Evolutionary conservation across 2,797 vertebrate genomes (phyloP), one percentile per base, ranked within the genome.

Genomic region (Catamblyrhynchus diadema): DNA sequence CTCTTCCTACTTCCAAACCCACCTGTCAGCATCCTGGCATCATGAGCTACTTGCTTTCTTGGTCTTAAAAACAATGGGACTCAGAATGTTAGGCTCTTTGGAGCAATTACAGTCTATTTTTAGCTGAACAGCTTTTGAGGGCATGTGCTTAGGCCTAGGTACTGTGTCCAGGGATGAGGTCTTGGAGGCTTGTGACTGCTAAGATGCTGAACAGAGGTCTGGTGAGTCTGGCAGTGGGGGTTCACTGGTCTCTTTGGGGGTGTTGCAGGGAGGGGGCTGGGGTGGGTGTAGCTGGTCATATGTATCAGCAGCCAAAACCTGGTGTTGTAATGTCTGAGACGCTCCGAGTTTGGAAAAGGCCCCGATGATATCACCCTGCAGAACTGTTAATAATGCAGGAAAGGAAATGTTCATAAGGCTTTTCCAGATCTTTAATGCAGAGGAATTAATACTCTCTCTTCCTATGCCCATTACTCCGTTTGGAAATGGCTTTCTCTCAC

Each of bases 321-420:
- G 86, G 88, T 96, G 88, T 23, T 83, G 89, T 97, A 94, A 86
- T 82, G 84, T 95, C 96, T 93, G 93, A 95, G 82, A 87, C 78
- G 1, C 75, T 93, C 75, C 75, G 77, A 78, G 61, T 90, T 97
- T 96, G 96, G 95, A 96, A 94, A 87, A 59, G 32, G 77, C 85
- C 65, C 14, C 14, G 11, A 88, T 90, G 97, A 92, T 94, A 92
- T 96, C 96, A 94, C 94, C 69, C 83, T 93, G 82, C 86, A 96
- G 96, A 97, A 95, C 42, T 42, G 53, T 60, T 87, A 90, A 92
- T 24, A 90, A 86, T n/a, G 79, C 92, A 94, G 91, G 91, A 95
- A 95, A 94, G 94, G 96, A 96, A 96, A 96, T 7, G 30, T 88
- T 94, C 90, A 66, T 70, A 94, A 93, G 91, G 85, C 93, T 86